A percentile compares a stretch with the other conserved stretches of the same genome.
These are phyloP conservation scores for Otocyon megalotis DNA, from an alignment of 2,113 vertebrate species.

Conservation along the genomic window DNA sequence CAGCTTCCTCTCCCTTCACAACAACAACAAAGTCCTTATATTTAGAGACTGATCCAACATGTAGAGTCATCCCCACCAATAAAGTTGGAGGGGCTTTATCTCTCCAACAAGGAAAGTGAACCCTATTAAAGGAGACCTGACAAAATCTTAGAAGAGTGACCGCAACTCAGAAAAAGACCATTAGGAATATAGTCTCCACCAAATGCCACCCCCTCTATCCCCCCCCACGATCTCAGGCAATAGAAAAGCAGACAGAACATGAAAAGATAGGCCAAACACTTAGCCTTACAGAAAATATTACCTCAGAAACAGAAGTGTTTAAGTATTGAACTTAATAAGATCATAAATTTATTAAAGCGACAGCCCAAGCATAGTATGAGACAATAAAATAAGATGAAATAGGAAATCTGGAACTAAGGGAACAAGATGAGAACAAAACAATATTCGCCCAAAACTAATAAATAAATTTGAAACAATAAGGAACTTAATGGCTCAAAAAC, in stretches of 20 bases:
- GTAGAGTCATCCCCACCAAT: not conserved
- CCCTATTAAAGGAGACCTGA: not conserved
- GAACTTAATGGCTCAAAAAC: conserved; percentile 18
- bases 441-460: not conserved
- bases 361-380: not conserved
- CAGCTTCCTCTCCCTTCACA: not conserved
- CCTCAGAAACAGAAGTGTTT: not conserved
- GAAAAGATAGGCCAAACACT: not conserved
- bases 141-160: not conserved
- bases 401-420: not conserved
- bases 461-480: conserved; percentile 24
- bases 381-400: conserved; percentile 32
- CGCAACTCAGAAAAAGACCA: not conserved
- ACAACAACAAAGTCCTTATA: not conserved
- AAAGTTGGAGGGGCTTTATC: not conserved
- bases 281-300: not conserved
- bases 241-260: not conserved
- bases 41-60: not conserved
- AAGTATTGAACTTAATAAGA: not conserved
- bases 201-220: fast-evolving
- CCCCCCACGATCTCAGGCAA: not conserved
- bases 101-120: not conserved
- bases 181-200: not conserved
- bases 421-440: conserved; percentile 34
- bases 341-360: conserved; percentile 13